Conservation (phyloP, 1,140 invertebrate genomes). For the Batillaria attramentaria region DNA sequence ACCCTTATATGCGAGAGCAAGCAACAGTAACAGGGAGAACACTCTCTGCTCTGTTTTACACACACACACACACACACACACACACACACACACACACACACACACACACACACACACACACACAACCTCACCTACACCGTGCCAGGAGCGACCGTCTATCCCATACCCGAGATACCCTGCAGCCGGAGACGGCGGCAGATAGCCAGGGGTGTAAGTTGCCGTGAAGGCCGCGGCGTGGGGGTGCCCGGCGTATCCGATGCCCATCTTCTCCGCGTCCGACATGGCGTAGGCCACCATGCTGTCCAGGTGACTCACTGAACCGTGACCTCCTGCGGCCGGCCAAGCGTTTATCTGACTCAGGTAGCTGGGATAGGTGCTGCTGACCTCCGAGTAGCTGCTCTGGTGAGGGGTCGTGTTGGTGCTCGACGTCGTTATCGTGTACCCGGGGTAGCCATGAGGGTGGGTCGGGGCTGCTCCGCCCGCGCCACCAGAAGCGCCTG, state of each 20-base stretch:
- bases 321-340: slow-evolving; percentile 4
- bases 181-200: not conserved
- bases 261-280: not conserved
- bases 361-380: slow-evolving; percentile 8
- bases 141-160: not conserved
- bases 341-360: not conserved
- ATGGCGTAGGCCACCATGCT: not conserved
- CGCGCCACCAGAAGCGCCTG: not conserved
- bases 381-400: not conserved
- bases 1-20: no score
- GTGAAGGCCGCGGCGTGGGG: not conserved
- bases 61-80: no score
- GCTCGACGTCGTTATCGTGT: not conserved
- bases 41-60: no score
- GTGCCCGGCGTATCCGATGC: slow-evolving; percentile 5
- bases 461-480: not conserved
- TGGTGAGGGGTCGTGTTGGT: not conserved
- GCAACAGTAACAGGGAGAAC: no score
- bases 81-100: no score
- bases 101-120: no score
- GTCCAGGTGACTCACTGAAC: not conserved
- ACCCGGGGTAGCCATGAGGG: not conserved
- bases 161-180: slow-evolving; percentile 14
- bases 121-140: slow-evolving; percentile 3
- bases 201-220: not conserved